Base-by-base conservation (phyloP, 1,140 invertebrate genomes). In the Psix sp. region DNA sequence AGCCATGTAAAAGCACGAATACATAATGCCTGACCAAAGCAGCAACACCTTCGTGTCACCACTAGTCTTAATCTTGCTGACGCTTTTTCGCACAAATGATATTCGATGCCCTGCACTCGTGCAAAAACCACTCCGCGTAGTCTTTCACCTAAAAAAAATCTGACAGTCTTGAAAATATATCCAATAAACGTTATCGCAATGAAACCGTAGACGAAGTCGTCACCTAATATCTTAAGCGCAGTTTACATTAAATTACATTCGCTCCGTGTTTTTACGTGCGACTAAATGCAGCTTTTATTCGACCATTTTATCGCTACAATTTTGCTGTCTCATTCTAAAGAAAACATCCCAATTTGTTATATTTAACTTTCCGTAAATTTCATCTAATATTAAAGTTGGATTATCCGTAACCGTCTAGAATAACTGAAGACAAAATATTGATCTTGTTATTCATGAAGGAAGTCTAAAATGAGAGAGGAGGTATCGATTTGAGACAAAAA, bases 141-240 rank as follows among this genome's bases (percentile, higher is more conserved):
- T 36, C 39, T 57, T 57, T 46, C 54, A 35, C 13, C 17, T 46
- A 38, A 59, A 26, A n/a, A 46, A 31, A 59, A 59, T 59, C 33
- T 59, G 31, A 59, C 54, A 59, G 33, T 46, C 26, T 59, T 42
- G 29, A 46, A 42, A 59, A 59, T 46, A 59, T 59, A 59, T 38
- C 42, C 42, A 59, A 38, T 59, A 46, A 46, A 46, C 42, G 31
- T 38, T 46, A 46, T 46, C 42, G 20, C 54, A 26, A 46, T 46
- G 54, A 38, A 59, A 59, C 54, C 29, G 5, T 38, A 59, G 26
- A 59, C 54, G 24, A 20, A 20, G 45, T 36, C 6, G 33, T 13
- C 33, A 45, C 29, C 16, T 5, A 45, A 45, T 45, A 57, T 57
- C 15, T 57, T 57, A 45, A 45, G 40, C 40, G 52, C 52, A 13